phyloP scores from a whole-genome alignment of 1,140 invertebrate species.

The Zaprionus tsacasi region DNA sequence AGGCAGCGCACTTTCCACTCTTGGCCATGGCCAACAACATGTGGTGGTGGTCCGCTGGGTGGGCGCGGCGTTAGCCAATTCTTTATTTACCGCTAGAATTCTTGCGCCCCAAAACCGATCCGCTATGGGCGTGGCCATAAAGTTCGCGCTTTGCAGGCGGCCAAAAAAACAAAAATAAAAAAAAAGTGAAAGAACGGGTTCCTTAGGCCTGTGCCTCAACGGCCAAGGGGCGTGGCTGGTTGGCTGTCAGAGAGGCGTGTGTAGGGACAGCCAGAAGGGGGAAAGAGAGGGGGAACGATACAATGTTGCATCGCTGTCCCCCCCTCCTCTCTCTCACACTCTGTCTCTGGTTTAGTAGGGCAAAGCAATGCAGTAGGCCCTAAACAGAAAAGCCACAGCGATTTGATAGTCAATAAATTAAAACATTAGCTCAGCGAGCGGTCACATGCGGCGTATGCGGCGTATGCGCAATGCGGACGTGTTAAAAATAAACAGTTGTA shows the following conservation, averaged over 20 bases:
- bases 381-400: slow-evolving; percentile 47
- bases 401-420: slow-evolving; percentile 78
- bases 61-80: slow-evolving; percentile 69
- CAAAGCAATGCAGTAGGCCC: slow-evolving; percentile 76
- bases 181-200: slow-evolving; percentile 72
- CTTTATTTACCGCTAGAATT: slow-evolving; percentile 79
- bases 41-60: slow-evolving; percentile 42
- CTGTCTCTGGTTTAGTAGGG: slow-evolving; percentile 45
- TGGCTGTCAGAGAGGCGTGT: slow-evolving; percentile 32
- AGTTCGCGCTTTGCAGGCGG: slow-evolving; percentile 78
- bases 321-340: neutral
- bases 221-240: slow-evolving; percentile 29
- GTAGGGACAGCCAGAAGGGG: slow-evolving; percentile 7
- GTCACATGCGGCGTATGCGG: slow-evolving; percentile 52
- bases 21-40: no score
- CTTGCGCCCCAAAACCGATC: slow-evolving; percentile 8
- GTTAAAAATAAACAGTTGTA: slow-evolving; percentile 80
- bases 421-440: slow-evolving; percentile 55
- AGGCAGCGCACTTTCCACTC: slow-evolving; percentile 58
- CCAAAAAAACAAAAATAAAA: neutral
- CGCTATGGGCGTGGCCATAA: slow-evolving; percentile 79
- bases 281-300: neutral
- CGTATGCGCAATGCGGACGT: slow-evolving; percentile 70
- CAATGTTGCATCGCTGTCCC: slow-evolving; percentile 22
- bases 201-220: no score